These are phyloP conservation scores for Galago senegalensis DNA, from an alignment of 2,797 vertebrate genomes.

Conservation along the genomic window DNA sequence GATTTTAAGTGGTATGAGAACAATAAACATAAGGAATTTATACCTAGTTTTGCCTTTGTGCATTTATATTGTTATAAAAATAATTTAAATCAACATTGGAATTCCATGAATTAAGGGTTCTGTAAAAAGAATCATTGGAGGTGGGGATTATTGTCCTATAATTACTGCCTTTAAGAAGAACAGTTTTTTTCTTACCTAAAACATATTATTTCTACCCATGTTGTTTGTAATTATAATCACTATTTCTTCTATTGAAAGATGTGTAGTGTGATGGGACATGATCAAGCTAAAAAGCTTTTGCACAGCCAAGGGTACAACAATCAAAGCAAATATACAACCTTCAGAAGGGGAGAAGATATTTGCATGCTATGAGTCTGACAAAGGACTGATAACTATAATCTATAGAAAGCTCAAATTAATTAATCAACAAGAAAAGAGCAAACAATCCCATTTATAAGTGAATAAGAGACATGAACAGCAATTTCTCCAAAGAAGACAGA, in stretches of 20 bases:
- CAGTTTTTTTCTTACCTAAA: constrained; percentile 20
- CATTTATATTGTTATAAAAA: constrained; percentile 26
- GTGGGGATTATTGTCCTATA: not conserved
- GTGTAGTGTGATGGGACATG: too few relatives aligned
- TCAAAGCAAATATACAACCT: too few relatives aligned
- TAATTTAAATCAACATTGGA: not conserved
- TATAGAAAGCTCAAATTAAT: too few relatives aligned
- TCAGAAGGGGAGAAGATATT: too few relatives aligned
- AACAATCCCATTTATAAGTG: too few relatives aligned
- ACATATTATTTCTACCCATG: not conserved
- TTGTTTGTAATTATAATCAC: not conserved
- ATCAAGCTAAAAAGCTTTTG: too few relatives aligned
- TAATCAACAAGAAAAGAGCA: too few relatives aligned
- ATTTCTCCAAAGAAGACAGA: too few relatives aligned
- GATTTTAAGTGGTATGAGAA: not conserved
- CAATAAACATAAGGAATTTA: not conserved
- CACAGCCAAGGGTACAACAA: too few relatives aligned
- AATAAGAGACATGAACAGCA: too few relatives aligned
- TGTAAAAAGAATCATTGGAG: constrained; percentile 8
- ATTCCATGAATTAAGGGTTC: not conserved
- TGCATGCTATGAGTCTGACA: too few relatives aligned
- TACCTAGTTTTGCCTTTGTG: not conserved
- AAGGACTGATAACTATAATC: too few relatives aligned
- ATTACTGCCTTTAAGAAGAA: not conserved
- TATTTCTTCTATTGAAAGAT: not conserved